Conservation (phyloP, 2,888 invertebrate species). For the Lymantria monacha region DNA sequence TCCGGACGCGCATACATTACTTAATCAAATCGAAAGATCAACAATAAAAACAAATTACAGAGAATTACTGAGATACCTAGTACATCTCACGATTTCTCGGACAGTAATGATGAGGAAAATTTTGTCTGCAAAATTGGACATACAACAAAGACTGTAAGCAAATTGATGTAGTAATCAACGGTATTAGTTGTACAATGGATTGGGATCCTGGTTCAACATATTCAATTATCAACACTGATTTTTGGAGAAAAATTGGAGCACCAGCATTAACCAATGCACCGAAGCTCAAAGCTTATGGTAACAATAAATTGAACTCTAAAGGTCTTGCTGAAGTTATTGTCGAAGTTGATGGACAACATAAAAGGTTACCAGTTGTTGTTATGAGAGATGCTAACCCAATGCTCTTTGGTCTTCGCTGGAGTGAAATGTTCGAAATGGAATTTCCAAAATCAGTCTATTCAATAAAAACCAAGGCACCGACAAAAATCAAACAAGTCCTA, state of each 20-base stretch:
- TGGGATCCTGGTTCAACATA: too few species aligned
- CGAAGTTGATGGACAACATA: constrained; percentile 1
- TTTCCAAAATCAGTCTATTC: constrained; percentile 2
- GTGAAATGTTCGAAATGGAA: constrained; percentile 7
- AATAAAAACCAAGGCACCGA: too few species aligned
- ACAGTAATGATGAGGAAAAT: too few species aligned
- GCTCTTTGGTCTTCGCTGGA: constrained; percentile 12
- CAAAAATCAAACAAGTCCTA: too few species aligned
- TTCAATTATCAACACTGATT: too few species aligned
- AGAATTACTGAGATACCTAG: background rate
- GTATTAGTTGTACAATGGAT: too few species aligned
- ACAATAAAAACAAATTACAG: background rate
- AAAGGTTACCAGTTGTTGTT: constrained; percentile 6
- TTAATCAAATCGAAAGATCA: background rate
- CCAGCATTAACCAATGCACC: background rate
- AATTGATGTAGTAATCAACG: too few species aligned
- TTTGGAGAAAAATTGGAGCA: too few species aligned
- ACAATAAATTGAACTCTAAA: constrained; percentile 1
- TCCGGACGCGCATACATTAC: background rate
- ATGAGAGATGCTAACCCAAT: background rate
- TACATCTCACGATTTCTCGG: background rate
- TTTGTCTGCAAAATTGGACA: too few species aligned
- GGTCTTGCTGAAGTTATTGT: constrained; percentile 8
- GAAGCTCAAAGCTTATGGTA: background rate
- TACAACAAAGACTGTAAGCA: too few species aligned